phyloP scores from a whole-genome alignment of 2,888 invertebrate species.

The Serripes groenlandicus region DNA sequence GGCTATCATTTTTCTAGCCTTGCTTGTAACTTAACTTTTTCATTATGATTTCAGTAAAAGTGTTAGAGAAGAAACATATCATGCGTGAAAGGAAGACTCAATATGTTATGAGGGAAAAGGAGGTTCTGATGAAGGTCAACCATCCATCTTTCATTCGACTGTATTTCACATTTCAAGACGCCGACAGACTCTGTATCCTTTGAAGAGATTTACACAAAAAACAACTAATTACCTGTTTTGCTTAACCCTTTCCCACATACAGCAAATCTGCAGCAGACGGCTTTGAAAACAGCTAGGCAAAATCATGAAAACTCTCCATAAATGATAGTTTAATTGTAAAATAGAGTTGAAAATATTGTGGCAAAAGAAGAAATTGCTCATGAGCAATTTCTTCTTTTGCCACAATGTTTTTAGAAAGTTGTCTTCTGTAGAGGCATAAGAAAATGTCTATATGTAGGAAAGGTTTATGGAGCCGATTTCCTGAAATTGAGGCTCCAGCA shows the following conservation, averaged over 20 bases:
- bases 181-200: conserved; percentile 92
- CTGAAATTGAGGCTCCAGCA: too few species aligned
- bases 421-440: too few species aligned
- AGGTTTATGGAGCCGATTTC: too few species aligned
- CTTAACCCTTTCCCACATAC: neutral
- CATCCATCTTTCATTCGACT: conserved; percentile 97
- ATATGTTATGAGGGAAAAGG: conserved; percentile 97
- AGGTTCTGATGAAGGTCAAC: conserved; percentile 93
- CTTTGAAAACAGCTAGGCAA: too few species aligned
- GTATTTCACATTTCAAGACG: conserved; percentile 98
- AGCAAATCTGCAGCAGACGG: too few species aligned
- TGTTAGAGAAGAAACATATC: conserved; percentile 98
- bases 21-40: too few species aligned
- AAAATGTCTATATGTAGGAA: too few species aligned
- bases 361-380: neutral
- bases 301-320: too few species aligned
- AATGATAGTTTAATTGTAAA: too few species aligned
- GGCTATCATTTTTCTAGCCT: too few species aligned
- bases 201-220: too few species aligned
- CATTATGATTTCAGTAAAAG: conserved; percentile 92
- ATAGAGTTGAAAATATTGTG: neutral
- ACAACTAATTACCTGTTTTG: neutral
- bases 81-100: conserved; percentile 96
- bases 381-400: neutral
- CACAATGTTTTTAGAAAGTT: too few species aligned